Percentiles rank a stretch among this genome's conserved stretches.
These are phyloP conservation scores for Puma concolor DNA, from an alignment of 2,113 vertebrate species.

Conservation along the genomic window DNA sequence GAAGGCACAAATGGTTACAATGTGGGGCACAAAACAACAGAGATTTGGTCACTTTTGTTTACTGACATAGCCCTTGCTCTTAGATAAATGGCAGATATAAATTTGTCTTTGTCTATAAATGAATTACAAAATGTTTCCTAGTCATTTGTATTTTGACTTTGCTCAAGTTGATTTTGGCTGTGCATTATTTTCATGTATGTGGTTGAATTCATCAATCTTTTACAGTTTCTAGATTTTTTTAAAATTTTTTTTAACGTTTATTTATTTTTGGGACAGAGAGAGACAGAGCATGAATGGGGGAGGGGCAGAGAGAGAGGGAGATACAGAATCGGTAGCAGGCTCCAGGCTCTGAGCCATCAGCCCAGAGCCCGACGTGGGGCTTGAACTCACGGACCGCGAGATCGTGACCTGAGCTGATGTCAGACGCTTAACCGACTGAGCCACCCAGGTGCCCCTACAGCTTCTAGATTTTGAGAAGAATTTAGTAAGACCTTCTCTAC, in stretches of 20 bases:
- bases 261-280: too few species aligned
- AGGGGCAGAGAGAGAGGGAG: too few species aligned
- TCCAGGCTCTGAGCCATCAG: too few species aligned
- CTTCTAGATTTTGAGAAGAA: background rate
- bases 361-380: too few species aligned
- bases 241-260: background rate
- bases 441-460: background rate
- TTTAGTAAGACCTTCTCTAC: background rate
- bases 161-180: background rate
- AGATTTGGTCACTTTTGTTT: background rate
- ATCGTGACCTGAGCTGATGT: too few species aligned
- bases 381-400: too few species aligned
- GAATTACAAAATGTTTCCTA: background rate
- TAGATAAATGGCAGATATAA: background rate
- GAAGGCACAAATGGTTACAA: background rate
- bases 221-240: background rate
- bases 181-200: background rate
- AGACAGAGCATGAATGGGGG: too few species aligned
- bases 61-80: background rate
- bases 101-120: background rate
- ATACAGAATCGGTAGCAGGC: too few species aligned
- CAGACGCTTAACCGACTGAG: too few species aligned
- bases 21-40: background rate
- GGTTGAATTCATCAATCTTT: background rate
- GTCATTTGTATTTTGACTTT: background rate